Base-by-base conservation (phyloP, 2,888 invertebrate genomes). In the Tribolium freemani region DNA sequence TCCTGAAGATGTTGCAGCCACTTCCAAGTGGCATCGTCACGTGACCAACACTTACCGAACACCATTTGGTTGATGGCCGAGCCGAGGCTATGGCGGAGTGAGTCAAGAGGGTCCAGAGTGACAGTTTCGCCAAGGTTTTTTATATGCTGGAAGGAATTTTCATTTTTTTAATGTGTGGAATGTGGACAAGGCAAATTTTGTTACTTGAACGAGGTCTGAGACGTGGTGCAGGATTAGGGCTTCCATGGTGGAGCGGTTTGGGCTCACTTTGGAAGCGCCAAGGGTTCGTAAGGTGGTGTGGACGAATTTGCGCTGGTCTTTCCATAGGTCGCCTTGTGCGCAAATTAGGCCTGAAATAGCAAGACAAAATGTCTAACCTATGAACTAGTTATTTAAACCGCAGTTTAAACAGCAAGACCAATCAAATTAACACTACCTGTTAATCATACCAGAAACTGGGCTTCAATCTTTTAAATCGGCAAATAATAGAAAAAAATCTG, bases 281-380 rank as follows among this genome's bases (percentile, higher is more conserved):
- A 94, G 89, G 78, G 90, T 90, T 83, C 93, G 92, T 3, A 96
- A 87, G 87, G 92, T 93, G n/a, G 88, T 87, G 9, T 90, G 88
- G 1, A 93, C 90, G 79, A 94, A 92, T 79, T 91, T 92, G 70
- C 96, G 89, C 81, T 96, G 96, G 79, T 95, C 93, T 83, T 90
- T 93, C 96, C 96, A 96, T 10, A 93, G 85, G 1, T 89, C 89
- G 0, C 95, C 96, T 84, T 95, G 93, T 1, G 96, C 91, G 78
- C 94, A 94, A 79, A 96, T 93, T 16, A 96, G 87, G 74, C 96
- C 96, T 96, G 83, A 26, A 82, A 82, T 11, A 11, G 6, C 26
- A 6, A 3, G 3, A 54, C 9, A 68, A 71, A 48, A 20, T 1
- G 5, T 26, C 26, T 3, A 5, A 26, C 26, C 26, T 26, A 26